Evolutionary conservation across 2,888 invertebrate species (phyloP), one percentile per base, ranked within the genome.

Genomic region (Panzeria rudis): DNA sequence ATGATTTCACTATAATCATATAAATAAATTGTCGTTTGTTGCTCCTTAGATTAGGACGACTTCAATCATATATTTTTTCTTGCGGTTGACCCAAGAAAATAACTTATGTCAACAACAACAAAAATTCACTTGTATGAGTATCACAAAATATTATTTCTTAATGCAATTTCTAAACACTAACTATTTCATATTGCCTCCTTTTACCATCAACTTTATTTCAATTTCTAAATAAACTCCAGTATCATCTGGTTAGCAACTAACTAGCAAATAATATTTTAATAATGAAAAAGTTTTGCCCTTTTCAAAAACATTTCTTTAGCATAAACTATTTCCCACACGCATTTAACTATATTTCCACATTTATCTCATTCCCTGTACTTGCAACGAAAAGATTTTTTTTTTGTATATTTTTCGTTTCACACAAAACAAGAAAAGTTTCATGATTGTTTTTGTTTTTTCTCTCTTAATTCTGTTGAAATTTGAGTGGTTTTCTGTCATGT

Each of bases 401-500:
- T 69, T 15, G 1, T 25, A 17, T 29, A 17, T 32, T 71, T 41
- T 11, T 17, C 20, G 2, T 6, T n/a, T 32, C 23, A 15, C 29
- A n/a, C 1, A 8, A 52, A 54, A 54, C 17, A 38, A 35, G 38
- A 29, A 64, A 75, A 50, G 41, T 64, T 52, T 52, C 20, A 25
- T 62, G 32, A 52, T 52, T 7, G 15, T 69, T 47, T 15, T 44
- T 66, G 3, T 17, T 25, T 56, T 29, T 15, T 56, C 11, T 23
- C 11, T 47, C 2, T 38, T 23, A n/a, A 23, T 82, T 56, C 73
- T 54, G n/a, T 23, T 52, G 11, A 83, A 69, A 68, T 44, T 66
- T 41, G 11, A 77, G 83, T 78, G 35, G 54, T 32, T 68, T 61
- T 66, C 25, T 44, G 13, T 7, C 44, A 75, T 79, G 68, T 79